Evolutionary conservation across 2,888 invertebrate genomes (phyloP).

Genomic region (Leptogaster cylindrica): DNA sequence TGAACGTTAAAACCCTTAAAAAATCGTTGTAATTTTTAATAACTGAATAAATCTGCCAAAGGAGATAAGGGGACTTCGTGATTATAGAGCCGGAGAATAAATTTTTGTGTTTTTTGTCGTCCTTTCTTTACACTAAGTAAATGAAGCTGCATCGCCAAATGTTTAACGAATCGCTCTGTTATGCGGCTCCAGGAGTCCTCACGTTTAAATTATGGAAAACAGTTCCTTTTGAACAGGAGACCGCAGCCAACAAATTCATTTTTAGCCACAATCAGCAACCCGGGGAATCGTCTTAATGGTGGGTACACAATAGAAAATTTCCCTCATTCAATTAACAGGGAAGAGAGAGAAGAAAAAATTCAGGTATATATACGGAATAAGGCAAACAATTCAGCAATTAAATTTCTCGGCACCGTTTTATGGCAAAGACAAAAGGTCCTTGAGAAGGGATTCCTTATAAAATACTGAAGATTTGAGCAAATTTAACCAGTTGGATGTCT

Average conservation of each 20-base stretch:
- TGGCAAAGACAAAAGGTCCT: background rate
- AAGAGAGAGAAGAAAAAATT: slow-evolving; percentile 9
- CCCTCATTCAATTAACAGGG: slow-evolving; percentile 25
- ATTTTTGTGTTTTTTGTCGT: background rate
- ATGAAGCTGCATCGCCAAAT: background rate
- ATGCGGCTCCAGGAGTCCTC: background rate
- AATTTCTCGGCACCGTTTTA: slow-evolving; percentile 10
- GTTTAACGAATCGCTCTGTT: slow-evolving; percentile 4
- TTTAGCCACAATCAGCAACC: background rate
- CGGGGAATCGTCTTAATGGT: slow-evolving; percentile 8
- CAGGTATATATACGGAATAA: too few species aligned
- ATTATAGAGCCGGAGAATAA: background rate
- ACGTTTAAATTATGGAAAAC: slow-evolving; percentile 4
- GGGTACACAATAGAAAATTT: slow-evolving; percentile 27
- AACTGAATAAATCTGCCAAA: too few species aligned
- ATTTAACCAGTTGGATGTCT: slow-evolving; percentile 15
- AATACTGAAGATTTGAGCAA: slow-evolving; percentile 2
- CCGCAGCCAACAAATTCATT: too few species aligned
- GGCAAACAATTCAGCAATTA: slow-evolving; percentile 33
- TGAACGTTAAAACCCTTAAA: too few species aligned
- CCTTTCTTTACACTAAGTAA: background rate
- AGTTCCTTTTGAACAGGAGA: background rate
- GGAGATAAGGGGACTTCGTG: too few species aligned
- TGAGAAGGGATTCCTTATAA: too few species aligned
- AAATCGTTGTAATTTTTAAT: too few species aligned